Conservation (phyloP, 2,797 vertebrate genomes). For the Phrynocephalus guinanensis region DNA sequence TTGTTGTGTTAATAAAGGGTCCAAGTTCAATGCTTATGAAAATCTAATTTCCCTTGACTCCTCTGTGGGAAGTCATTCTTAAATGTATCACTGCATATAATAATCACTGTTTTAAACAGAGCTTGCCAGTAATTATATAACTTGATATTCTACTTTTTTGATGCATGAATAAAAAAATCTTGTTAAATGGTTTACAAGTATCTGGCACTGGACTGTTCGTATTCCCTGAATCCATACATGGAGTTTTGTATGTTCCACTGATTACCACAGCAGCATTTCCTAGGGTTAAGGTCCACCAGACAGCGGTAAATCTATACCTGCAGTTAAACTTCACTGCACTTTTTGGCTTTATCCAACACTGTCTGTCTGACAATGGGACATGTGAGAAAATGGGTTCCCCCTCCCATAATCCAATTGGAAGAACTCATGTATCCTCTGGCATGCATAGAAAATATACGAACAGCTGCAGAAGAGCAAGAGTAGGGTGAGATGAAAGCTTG, state of each 20-base stretch:
- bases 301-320: not conserved
- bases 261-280: not conserved
- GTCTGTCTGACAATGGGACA: not conserved
- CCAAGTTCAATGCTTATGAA: constrained; percentile 22
- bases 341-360: not conserved
- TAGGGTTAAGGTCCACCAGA: not conserved
- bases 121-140: constrained; percentile 23
- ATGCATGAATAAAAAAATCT: not conserved
- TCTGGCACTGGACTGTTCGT: not conserved
- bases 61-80: constrained; percentile 22
- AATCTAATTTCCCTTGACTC: constrained; percentile 34
- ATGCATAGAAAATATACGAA: no score
- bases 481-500: not conserved
- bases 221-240: constrained; percentile 13
- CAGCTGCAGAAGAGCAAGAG: not conserved
- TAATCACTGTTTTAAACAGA: constrained; percentile 45
- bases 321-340: not conserved
- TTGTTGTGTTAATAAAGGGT: constrained; percentile 30
- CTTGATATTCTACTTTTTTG: constrained; percentile 36
- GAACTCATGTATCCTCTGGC: no score
- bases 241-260: constrained; percentile 11
- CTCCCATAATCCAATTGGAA: not conserved
- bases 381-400: not conserved
- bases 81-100: constrained; percentile 32
- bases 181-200: constrained; percentile 16